Evolutionary conservation across 2,888 invertebrate species (phyloP).

Genomic region (Drosophila histrio): DNA sequence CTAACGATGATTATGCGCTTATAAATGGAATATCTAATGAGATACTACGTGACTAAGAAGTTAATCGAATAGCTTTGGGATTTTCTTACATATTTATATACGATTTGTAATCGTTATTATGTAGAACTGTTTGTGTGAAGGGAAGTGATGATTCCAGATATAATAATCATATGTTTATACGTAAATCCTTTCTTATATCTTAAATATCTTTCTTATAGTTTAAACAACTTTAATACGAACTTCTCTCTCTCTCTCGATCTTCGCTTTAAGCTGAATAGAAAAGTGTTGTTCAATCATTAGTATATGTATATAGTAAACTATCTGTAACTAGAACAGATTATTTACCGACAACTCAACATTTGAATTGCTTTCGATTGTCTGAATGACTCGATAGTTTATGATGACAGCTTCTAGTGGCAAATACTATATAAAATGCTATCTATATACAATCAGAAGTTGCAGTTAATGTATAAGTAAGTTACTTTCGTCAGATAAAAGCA

Average conservation of each 20-base stretch:
- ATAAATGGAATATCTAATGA: constrained; percentile 32
- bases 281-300: not conserved
- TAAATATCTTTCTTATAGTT: not conserved
- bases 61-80: not conserved
- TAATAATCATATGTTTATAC: no score
- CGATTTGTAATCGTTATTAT: not conserved
- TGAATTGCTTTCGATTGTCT: constrained; percentile 20
- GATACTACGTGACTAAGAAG: constrained; percentile 43
- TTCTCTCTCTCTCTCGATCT: no score
- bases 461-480: not conserved
- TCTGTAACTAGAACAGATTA: not conserved
- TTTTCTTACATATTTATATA: not conserved
- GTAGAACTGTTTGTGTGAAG: not conserved
- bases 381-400: constrained; percentile 7
- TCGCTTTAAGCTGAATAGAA: not conserved
- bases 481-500: constrained; percentile 10
- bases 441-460: constrained; percentile 1
- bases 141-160: not conserved
- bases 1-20: not conserved
- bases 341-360: constrained; percentile 11
- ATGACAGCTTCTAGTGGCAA: constrained; percentile 14
- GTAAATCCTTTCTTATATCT: no score
- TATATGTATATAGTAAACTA: not conserved
- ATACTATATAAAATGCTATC: not conserved
- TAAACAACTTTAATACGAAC: not conserved